Evolutionary conservation across 2,113 vertebrate species (phyloP), one percentile per base, ranked within the genome.

Genomic region (Plotosus lineatus): DNA sequence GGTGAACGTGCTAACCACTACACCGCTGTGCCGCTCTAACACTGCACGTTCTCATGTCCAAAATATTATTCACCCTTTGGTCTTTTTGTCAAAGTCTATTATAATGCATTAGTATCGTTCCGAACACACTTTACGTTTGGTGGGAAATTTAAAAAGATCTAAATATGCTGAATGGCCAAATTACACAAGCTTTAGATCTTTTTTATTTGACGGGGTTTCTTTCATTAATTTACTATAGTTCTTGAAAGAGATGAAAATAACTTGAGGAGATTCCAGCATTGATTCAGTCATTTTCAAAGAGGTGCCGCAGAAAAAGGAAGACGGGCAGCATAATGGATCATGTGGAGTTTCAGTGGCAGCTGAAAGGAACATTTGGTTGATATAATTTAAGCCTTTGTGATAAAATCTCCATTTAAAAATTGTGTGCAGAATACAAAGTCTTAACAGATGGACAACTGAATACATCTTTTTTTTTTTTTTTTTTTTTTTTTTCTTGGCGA

Each of bases 281-380:
- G 60, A 28, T 77, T 84, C 60, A 73, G 74, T 73, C 60, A 48
- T 46, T 36, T 40, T 66, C 23, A n/a, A 28, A 53, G 26, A 44
- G 12, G 51, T 23, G 65, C 15, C 28, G 21, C 6, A 50, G 46
- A 60, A 48, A 69, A n/a, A 31, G 42, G 72, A 42, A 46, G 66
- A 51, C 69, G 51, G 28, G 46, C 69, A 51, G 17, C 69, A 73
- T 73, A 73, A 73, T 51, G 46, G 46, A 33, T 73, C 11, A 33
- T 33, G 40, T 72, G n/a, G 44, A 33, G 53, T 56, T 51, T 72
- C 26, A 72, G 14, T 28, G 26, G 1, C 33, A 63, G 14, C 61
- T 68, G 8, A 53, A 66, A 53, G 23, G 23, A 4, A 55, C 33
- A 28, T 65, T 51, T 63, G 63, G 60, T 46, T 50, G 36, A 77